A percentile compares a stretch with the other conserved stretches of the same genome.
Evolutionary conservation across 1,140 invertebrate genomes (phyloP).

Genomic region (Drosophila kepulauana): DNA sequence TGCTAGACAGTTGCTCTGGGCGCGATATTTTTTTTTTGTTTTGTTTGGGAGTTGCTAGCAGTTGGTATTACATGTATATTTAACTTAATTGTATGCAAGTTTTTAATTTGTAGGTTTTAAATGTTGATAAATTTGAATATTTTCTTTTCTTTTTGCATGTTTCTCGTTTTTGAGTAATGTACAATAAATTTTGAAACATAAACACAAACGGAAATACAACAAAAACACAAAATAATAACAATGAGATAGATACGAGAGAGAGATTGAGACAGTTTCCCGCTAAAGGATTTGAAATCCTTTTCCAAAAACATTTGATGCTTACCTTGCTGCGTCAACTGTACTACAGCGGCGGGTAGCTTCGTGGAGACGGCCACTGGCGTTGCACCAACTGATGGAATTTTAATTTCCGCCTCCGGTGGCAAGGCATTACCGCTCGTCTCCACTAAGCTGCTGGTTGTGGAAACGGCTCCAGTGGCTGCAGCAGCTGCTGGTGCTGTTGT

Average conservation of each 20-base stretch:
- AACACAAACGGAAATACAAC: conserved; percentile 58
- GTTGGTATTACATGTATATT: conserved; percentile 23
- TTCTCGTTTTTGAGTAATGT: conserved; percentile 40
- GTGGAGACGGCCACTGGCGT: conserved; percentile 88
- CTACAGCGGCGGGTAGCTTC: conserved; percentile 87
- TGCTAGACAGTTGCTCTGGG: conserved; percentile 41
- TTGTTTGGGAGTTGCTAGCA: conserved; percentile 17
- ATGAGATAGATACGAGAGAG: conserved; percentile 47
- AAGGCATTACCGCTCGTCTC: conserved; percentile 72
- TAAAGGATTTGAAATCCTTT: background rate
- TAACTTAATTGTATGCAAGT: conserved; percentile 50
- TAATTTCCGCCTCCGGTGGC: conserved; percentile 87
- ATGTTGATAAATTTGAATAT: conserved; percentile 40
- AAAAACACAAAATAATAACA: conserved; percentile 60
- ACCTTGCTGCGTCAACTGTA: conserved; percentile 87
- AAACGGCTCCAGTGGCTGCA: conserved; percentile 29
- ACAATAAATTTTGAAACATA: conserved; percentile 48
- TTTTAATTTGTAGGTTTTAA: conserved; percentile 36
- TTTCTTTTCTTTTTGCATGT: conserved; percentile 38
- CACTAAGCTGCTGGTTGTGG: conserved; percentile 35
- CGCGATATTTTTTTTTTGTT: background rate
- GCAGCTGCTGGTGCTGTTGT: conserved; percentile 37
- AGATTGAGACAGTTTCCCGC: conserved; percentile 15
- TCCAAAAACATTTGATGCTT: conserved; percentile 45
- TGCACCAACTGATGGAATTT: conserved; percentile 87